Percentiles rank a stretch among this genome's conserved stretches.
Evolutionary conservation across 2,797 vertebrate species (phyloP).

Genomic region (Neostethus bicornis): DNA sequence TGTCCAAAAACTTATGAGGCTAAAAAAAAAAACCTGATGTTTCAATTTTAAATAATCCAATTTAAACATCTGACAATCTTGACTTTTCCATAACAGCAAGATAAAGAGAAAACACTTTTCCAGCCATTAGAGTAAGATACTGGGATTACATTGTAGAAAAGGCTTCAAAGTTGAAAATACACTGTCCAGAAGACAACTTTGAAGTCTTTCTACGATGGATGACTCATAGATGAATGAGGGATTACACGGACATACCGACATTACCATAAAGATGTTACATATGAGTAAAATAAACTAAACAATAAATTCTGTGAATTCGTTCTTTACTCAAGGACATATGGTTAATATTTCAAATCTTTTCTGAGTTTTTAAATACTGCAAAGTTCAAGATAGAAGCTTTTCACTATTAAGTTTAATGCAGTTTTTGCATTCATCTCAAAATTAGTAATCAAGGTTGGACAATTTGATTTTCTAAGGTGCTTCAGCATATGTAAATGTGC

Average conservation of each 20-base stretch:
- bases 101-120: no score
- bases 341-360: neutral
- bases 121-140: no score
- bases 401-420: neutral
- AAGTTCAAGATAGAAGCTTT: neutral
- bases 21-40: neutral
- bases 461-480: neutral
- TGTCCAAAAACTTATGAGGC: neutral
- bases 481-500: neutral
- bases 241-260: no score
- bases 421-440: neutral
- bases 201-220: no score
- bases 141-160: no score
- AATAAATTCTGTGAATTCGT: neutral
- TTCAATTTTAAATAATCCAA: neutral
- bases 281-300: neutral
- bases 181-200: no score
- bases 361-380: neutral
- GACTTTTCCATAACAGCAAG: neutral
- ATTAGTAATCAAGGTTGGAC: neutral
- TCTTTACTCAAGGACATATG: neutral
- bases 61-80: neutral
- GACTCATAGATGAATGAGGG: no score
- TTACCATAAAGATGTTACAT: no score
- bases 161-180: no score